phyloP scores from a whole-genome alignment of 2,888 invertebrate genomes.

The Pomacea canaliculata region DNA sequence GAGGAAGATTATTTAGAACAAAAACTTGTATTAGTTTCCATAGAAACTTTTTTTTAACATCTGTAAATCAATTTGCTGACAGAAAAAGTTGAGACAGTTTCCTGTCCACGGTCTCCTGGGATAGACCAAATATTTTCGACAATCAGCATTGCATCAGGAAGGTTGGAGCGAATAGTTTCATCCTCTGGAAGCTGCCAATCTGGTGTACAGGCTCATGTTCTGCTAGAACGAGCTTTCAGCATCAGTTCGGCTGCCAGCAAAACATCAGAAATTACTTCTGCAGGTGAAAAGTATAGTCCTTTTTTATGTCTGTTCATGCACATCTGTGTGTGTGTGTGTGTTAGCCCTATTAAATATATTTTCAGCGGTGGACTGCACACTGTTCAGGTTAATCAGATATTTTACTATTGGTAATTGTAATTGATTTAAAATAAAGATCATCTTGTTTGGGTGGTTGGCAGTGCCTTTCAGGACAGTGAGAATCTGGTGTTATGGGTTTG shows the following conservation, averaged over 20 bases:
- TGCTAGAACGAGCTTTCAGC: conserved; percentile 12
- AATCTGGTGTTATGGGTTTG: too few species aligned
- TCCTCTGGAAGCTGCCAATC: neutral
- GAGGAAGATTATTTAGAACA: too few species aligned
- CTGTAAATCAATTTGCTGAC: neutral
- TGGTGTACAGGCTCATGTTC: neutral
- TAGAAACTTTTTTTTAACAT: too few species aligned
- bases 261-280: neutral
- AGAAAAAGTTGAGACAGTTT: neutral
- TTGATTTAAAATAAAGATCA: too few species aligned
- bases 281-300: neutral
- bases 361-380: too few species aligned
- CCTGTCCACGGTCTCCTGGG: neutral
- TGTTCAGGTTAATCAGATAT: too few species aligned
- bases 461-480: too few species aligned
- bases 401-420: too few species aligned
- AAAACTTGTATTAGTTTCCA: too few species aligned
- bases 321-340: conserved; percentile 10
- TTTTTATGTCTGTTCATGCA: too few species aligned
- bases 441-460: too few species aligned
- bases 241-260: conserved; percentile 1
- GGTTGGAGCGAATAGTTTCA: conserved; percentile 1
- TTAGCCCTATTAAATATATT: too few species aligned
- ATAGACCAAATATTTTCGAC: neutral
- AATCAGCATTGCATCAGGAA: neutral